Conservation (phyloP, 2,797 vertebrate genomes). For the Chelonia mydas region DNA sequence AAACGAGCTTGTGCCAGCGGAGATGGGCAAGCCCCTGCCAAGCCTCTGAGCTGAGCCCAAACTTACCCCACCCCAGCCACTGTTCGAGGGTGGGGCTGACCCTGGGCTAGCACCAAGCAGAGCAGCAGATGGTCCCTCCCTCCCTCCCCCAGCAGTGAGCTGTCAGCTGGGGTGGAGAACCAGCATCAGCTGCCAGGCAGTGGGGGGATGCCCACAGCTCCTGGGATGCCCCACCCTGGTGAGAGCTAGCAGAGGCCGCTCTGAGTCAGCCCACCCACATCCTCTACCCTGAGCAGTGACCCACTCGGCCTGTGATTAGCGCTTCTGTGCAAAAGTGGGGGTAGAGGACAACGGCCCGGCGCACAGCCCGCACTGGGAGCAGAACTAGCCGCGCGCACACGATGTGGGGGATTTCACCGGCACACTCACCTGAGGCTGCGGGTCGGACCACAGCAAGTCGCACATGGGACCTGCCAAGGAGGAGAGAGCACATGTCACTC, state of each 20-base stretch:
- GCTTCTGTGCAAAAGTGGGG: accelerated
- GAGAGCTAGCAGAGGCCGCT: neutral
- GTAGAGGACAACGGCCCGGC: neutral
- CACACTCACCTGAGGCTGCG: constrained; percentile 91
- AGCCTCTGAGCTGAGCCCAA: neutral
- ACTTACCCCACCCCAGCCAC: neutral
- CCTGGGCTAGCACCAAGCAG: neutral
- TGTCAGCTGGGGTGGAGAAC: too few relatives aligned
- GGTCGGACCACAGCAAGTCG: constrained; percentile 96
- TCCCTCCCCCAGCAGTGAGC: too few relatives aligned
- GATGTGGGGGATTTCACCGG: too few relatives aligned
- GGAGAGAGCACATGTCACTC: neutral
- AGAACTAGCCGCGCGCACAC: accelerated
- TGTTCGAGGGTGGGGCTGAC: neutral
- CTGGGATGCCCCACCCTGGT: neutral
- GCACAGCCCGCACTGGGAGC: too few relatives aligned
- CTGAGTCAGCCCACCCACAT: neutral
- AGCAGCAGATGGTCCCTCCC: neutral
- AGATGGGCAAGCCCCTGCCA: neutral
- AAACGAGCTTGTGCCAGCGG: too few relatives aligned
- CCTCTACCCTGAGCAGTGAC: too few relatives aligned
- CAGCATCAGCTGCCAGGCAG: too few relatives aligned
- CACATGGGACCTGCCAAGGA: constrained; percentile 91
- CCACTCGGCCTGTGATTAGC: neutral
- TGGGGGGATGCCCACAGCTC: neutral